A percentile compares a stretch with the other conserved stretches of the same genome.
Conservation (phyloP, 2,113 vertebrate species). For the Cathartes aura region DNA sequence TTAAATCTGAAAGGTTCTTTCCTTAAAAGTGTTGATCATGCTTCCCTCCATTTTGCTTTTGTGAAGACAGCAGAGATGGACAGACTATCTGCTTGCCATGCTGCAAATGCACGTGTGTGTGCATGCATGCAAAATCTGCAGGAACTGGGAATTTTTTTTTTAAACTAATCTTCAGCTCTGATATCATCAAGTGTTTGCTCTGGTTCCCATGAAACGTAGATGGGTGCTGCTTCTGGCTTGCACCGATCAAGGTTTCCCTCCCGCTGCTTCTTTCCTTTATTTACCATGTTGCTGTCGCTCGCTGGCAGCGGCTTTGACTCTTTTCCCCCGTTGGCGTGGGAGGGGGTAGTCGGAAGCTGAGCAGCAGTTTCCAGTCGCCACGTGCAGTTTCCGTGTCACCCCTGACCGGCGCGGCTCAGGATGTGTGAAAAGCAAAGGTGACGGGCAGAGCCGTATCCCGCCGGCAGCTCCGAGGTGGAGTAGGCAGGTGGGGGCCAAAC, state of each 20-base stretch:
- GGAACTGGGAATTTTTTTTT: not conserved
- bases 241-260: not conserved
- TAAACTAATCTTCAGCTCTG: not conserved
- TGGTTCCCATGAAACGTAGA: not conserved
- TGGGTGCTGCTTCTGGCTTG: not conserved
- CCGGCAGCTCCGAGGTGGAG: not conserved
- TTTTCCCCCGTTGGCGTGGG: accelerated
- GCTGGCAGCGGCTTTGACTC: not conserved
- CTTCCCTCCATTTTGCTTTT: constrained; percentile 42
- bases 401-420: accelerated
- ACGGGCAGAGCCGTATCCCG: accelerated
- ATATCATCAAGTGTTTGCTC: not conserved
- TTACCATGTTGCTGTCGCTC: not conserved
- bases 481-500: not conserved
- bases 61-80: not conserved
- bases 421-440: not conserved
- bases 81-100: not conserved
- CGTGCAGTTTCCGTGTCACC: accelerated
- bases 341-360: not conserved
- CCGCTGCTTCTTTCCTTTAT: not conserved
- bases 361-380: not conserved
- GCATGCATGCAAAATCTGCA: not conserved
- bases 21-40: accelerated
- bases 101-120: not conserved
- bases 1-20: not conserved